Evolutionary conservation across 2,797 vertebrate species (phyloP), one percentile per base, ranked within the genome.

Genomic region (Anabacerthia variegaticeps): DNA sequence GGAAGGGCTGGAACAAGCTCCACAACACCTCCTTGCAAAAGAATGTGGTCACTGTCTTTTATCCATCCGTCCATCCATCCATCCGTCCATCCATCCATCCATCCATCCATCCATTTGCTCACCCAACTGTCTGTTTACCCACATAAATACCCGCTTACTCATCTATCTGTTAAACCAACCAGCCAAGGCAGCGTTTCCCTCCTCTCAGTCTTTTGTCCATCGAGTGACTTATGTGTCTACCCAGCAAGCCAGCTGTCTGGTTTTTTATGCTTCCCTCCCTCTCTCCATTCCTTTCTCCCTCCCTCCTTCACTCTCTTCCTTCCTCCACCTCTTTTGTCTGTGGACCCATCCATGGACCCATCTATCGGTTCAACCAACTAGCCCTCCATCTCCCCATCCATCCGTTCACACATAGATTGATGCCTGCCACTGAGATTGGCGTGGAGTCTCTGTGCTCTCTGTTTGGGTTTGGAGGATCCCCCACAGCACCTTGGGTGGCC

Each of bases 391-490:
- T 65, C 34, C 13, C 43, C 26, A 28, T 76, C 39, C 26, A 43
- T 49, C 55, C 22, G 9, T 76, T 22, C 27, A 46, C 0, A 1
- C 16, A 17, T 0, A 41, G 34, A 51, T 75, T 0, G 1, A 41
- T 65, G 18, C n/a, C 68, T 69, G 19, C 27, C 46, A 7, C 65
- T 69, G 19, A 27, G 41, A 7, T 22, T 55, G 41, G 8, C 0
- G 0, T 68, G 28, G 49, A 62, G 46, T 85, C 66, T 88, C 66
- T 43, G 46, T 52, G 79, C 21, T 13, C 17, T 79, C 65, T 5
- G 0, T 8, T 58, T 78, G 27, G 32, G 26, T 22, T 26, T 23
- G 39, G 17, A 5, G 9, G 46, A 56, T 41, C 3, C 14, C 5
- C 5, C 14, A 3, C 9, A 39, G 34, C n/a, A 46, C 27, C 58